These are phyloP conservation scores for Pogona vitticeps DNA, from an alignment of 2,113 vertebrate species.

Conservation along the genomic window DNA sequence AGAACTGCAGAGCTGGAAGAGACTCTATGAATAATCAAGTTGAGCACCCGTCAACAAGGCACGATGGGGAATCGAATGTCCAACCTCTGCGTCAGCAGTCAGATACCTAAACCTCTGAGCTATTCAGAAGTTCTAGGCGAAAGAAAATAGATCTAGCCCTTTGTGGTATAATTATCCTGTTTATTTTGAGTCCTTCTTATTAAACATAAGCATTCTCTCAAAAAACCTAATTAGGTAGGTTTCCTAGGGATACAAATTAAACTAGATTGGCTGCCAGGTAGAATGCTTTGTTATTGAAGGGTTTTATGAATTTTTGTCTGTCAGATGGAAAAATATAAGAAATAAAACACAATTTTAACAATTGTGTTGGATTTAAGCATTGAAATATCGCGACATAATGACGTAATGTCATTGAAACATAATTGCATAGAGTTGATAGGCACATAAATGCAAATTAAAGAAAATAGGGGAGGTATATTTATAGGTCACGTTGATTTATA, in stretches of 20 bases:
- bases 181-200: background rate
- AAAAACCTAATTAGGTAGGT: slow-evolving; percentile 15
- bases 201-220: background rate
- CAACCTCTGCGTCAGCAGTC: too few species aligned
- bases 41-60: too few species aligned
- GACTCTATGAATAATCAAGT: too few species aligned
- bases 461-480: background rate
- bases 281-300: background rate
- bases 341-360: background rate
- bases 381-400: background rate
- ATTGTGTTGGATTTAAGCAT: background rate
- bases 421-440: too few species aligned
- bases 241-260: slow-evolving; percentile 15
- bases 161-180: slow-evolving; percentile 19
- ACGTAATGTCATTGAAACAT: too few species aligned
- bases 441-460: background rate
- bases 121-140: too few species aligned
- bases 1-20: too few species aligned
- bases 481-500: background rate
- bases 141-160: background rate
- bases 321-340: background rate
- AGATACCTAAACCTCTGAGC: too few species aligned
- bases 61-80: too few species aligned
- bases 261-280: background rate
- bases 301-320: background rate